A percentile compares a stretch with the other conserved stretches of the same genome.
Conservation (phyloP, 2,797 vertebrate genomes). For the Rhynchonycteris naso region DNA sequence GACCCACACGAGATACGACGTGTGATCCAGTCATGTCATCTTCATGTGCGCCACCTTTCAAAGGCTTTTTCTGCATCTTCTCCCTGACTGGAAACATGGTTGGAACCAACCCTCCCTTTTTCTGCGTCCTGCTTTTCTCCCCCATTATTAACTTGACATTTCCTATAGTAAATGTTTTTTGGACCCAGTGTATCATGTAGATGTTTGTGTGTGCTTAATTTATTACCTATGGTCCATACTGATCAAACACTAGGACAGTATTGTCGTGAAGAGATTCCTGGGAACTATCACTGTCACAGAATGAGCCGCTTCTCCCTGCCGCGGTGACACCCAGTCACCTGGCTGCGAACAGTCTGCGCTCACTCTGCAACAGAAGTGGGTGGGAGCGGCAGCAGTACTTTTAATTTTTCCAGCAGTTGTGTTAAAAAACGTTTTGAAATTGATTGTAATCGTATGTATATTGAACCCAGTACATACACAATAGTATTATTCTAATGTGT, state of each 20-base stretch:
- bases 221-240: background rate
- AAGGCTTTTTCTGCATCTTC: background rate
- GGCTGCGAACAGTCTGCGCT: background rate
- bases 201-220: background rate
- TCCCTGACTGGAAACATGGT: background rate
- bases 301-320: background rate
- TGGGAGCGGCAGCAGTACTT: background rate
- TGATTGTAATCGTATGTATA: background rate
- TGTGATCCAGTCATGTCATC: background rate
- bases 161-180: background rate
- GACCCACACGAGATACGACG: background rate
- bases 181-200: background rate
- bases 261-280: background rate
- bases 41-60: background rate
- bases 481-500: background rate
- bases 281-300: background rate
- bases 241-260: background rate
- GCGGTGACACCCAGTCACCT: background rate
- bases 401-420: background rate
- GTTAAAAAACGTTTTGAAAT: background rate
- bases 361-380: background rate
- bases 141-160: background rate
- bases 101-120: background rate
- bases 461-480: background rate
- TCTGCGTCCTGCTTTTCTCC: background rate